Percentiles rank a stretch among this genome's conserved stretches.
phyloP scores from a whole-genome alignment of 2,888 invertebrate species.

The Callyntrura guangdongensis region DNA sequence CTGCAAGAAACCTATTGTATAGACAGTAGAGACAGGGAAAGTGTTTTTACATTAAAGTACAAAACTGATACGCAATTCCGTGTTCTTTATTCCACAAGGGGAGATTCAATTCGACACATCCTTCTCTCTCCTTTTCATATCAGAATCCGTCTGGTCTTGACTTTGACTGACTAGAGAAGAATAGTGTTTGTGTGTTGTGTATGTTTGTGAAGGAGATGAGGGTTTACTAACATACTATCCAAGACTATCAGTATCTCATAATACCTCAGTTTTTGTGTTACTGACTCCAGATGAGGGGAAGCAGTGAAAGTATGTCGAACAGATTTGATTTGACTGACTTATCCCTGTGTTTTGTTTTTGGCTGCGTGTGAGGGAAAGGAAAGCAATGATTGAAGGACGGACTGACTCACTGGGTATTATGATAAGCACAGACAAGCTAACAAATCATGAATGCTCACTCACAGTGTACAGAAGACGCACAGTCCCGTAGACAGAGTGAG shows the following conservation, averaged over 20 bases:
- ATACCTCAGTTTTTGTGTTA: not conserved
- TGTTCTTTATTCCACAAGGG: conserved; percentile 32
- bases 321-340: conserved; percentile 49
- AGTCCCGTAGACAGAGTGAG: too few species aligned
- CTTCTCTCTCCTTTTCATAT: conserved; percentile 40
- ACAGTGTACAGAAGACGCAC: not conserved
- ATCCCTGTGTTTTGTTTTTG: not conserved
- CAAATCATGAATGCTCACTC: conserved; percentile 36
- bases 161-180: conserved; percentile 6
- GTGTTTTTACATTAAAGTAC: conserved; percentile 16
- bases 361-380: not conserved
- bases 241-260: not conserved
- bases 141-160: conserved; percentile 36
- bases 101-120: conserved; percentile 36
- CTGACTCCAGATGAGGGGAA: not conserved
- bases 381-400: conserved; percentile 34
- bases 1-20: not conserved
- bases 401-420: conserved; percentile 42
- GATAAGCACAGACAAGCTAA: conserved; percentile 42
- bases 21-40: not conserved
- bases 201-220: too few species aligned
- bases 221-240: not conserved
- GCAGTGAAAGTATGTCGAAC: conserved; percentile 39
- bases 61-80: conserved; percentile 37
- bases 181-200: too few species aligned